Base-by-base conservation (phyloP, 2,797 vertebrate genomes). In the Strix occidentalis region DNA sequence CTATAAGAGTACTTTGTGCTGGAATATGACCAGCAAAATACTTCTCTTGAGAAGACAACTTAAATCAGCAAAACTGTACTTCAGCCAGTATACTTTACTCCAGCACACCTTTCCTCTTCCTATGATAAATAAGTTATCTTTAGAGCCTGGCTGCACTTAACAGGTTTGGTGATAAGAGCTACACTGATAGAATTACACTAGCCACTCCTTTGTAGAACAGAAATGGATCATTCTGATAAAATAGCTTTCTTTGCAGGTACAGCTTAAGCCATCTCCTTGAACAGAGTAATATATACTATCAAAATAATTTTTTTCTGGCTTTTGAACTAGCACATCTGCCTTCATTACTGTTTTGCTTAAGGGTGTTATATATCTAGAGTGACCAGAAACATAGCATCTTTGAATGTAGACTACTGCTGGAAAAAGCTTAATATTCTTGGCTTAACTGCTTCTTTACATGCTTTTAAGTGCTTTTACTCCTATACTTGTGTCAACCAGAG, bases 101-200 rank as follows among this genome's bases (percentile, higher is more conserved):
- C 53, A 89, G 82, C 35, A 71, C 45, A 95, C 10, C 6, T 89
- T 87, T 94, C 64, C 45, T 87, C 57, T 83, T 95, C 50, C 64
- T 87, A 9, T 53, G 57, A 92, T 85, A 92, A 95, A 81, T 81
- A 94, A 91, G 79, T 85, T 94, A 93, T 84, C 87, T 87, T 68
- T 61, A 93, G 69, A 96, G 51, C 29, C 53, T 87, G 78, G 48
- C 26, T 87, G 61, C 71, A 77, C 78, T 95, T 93, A 92, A 61
- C 64, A 81, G 71, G 76, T 77, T 96, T 89, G 75, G 46, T 57
- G 93, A 95, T 92, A 96, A 95, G 74, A 89, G 84, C 64, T 87
- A 31, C 68, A 68, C 31, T 93, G 87, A 89, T 61, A 89, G 84
- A 95, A 83, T 93, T 94, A 93, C 60, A 80, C 31, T 68, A 91